Evolutionary conservation across 2,113 vertebrate species (phyloP), one percentile per base, ranked within the genome.

Genomic region (Calonectris borealis): DNA sequence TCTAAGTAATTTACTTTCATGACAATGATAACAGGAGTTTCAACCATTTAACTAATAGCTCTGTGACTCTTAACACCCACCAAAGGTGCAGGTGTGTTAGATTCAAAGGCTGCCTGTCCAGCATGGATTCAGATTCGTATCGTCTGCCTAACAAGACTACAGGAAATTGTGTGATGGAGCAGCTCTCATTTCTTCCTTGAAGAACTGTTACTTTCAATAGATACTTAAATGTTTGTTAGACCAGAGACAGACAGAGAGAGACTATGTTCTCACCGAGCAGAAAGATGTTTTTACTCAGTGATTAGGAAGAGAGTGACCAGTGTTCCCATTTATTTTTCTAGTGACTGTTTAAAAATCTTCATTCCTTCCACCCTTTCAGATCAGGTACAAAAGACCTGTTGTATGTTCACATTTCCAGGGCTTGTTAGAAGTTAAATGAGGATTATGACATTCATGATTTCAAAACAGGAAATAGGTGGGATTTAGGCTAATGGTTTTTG

Each of bases 221-320:
- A 19, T 66, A 73, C 5, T 55, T 48, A 51, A 55, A 72, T 36
- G n/a, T 32, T 75, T 70, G 20, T 61, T 83, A 70, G 44, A 82
- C 17, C 15, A 31, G 62, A 82, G 55, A 24, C 14, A 54, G 27
- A 54, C 16, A n/a, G 38, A 42, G 15, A 60, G 14, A 73, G 6
- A 44, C 48, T 57, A 26, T 36, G 9, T 24, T 90, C 13, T 89
- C 22, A 29, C 5, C 0, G 0, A 51, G 24, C 3, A 87, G 69
- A 86, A 92, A 40, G 24, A 38, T 16, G 6, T 1, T 81, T 70
- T 82, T 49, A 5, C 13, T 78, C 62, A 10, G 8, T 62, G 55
- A 44, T 4, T 81, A 24, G 20, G 25, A 68, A 16, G n/a, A 9
- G 14, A 26, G 15, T 44, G 21, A 62, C 5, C 7, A 42, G 4